These are phyloP conservation scores for Halcyon chelicuti DNA, from an alignment of 2,797 vertebrate species.

Conservation along the genomic window DNA sequence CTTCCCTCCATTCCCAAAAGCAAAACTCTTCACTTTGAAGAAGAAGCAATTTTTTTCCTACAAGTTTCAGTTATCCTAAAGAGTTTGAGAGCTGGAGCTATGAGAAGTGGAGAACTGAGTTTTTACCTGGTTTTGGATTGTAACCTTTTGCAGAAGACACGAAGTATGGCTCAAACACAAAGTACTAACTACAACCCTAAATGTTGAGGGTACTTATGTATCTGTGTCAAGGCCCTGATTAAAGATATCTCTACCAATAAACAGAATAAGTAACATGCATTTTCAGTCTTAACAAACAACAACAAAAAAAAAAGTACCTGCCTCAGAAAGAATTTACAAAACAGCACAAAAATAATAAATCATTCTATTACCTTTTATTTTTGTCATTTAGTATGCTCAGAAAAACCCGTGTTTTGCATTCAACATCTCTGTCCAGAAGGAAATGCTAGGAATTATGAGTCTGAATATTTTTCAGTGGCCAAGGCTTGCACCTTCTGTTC, in stretches of 20 bases:
- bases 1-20: background rate
- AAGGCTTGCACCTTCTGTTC: too few species aligned
- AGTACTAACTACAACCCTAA: background rate
- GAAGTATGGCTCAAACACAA: background rate
- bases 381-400: background rate
- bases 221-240: background rate
- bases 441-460: background rate
- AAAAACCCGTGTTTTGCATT: background rate
- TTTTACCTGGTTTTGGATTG: background rate
- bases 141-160: background rate
- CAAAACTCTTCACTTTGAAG: background rate
- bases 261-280: too few species aligned
- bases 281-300: background rate
- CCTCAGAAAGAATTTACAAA: background rate
- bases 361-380: background rate
- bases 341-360: background rate
- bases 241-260: too few species aligned
- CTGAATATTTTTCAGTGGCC: too few species aligned
- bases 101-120: background rate
- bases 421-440: background rate
- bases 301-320: background rate
- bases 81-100: background rate
- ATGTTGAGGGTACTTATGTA: too few species aligned
- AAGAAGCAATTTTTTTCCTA: background rate
- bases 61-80: background rate